Evolutionary conservation across 2,113 vertebrate species (phyloP).

Genomic region (Diadophis punctatus): DNA sequence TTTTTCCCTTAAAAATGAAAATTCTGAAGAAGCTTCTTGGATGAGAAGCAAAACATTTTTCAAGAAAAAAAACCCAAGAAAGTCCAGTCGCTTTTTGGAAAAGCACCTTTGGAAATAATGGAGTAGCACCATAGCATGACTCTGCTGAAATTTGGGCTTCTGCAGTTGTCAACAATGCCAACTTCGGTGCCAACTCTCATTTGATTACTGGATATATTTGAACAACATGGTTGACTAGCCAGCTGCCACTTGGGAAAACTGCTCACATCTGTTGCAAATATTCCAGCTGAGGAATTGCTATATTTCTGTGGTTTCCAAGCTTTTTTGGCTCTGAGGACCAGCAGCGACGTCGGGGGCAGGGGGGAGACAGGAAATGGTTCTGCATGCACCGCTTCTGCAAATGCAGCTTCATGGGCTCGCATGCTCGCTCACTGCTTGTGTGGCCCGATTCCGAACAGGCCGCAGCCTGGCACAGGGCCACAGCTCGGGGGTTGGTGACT

Average conservation of each 20-base stretch:
- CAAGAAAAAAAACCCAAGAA: neutral
- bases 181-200: neutral
- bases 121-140: neutral
- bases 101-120: neutral
- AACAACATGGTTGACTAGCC: neutral
- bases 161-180: neutral
- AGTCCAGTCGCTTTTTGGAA: neutral
- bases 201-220: neutral
- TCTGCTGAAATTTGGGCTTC: neutral
- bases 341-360: neutral
- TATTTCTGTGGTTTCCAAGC: neutral
- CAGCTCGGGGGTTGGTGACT: neutral
- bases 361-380: neutral
- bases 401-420: neutral
- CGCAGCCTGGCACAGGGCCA: too few relatives aligned
- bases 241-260: neutral
- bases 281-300: neutral
- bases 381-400: neutral
- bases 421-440: neutral
- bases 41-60: neutral
- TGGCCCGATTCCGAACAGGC: neutral
- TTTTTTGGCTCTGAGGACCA: neutral
- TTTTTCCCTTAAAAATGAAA: neutral
- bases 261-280: neutral
- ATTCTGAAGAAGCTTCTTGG: neutral